These are phyloP conservation scores for Silurus asotus DNA, from an alignment of 2,113 vertebrate species.

Conservation along the genomic window DNA sequence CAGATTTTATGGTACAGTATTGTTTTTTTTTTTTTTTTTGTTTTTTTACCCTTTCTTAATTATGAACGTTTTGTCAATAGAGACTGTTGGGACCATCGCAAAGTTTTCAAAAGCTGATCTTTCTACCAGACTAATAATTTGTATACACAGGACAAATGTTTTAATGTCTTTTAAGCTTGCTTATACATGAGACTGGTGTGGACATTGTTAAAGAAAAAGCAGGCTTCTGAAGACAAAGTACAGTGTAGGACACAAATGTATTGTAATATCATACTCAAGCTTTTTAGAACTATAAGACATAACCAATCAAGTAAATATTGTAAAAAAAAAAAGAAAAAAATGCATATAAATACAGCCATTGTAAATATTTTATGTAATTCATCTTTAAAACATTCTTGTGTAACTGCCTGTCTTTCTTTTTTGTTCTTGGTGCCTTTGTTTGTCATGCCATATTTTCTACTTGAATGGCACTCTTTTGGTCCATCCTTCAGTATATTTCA, in stretches of 20 bases:
- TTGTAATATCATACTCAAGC: neutral
- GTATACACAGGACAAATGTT: neutral
- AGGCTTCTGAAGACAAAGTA: neutral
- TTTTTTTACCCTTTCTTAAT: neutral
- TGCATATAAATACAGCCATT: neutral
- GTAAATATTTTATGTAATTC: neutral
- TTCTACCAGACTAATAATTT: neutral
- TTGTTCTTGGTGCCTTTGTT: neutral
- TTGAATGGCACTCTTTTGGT: neutral
- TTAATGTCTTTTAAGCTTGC: conserved; percentile 1
- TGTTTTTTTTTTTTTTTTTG: neutral
- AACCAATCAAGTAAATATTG: neutral
- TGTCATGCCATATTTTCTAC: neutral
- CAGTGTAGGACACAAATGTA: neutral
- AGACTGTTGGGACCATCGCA: neutral
- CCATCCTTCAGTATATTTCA: neutral
- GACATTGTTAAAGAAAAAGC: neutral
- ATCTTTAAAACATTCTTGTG: neutral
- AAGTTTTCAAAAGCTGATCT: conserved; percentile 7
- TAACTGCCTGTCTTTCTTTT: neutral
- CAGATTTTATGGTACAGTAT: conserved; percentile 2
- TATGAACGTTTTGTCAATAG: neutral
- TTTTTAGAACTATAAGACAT: neutral
- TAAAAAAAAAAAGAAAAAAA: neutral
- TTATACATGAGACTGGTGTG: neutral